phyloP scores from a whole-genome alignment of 2,888 invertebrate species.

The Drosophila crucigera region DNA sequence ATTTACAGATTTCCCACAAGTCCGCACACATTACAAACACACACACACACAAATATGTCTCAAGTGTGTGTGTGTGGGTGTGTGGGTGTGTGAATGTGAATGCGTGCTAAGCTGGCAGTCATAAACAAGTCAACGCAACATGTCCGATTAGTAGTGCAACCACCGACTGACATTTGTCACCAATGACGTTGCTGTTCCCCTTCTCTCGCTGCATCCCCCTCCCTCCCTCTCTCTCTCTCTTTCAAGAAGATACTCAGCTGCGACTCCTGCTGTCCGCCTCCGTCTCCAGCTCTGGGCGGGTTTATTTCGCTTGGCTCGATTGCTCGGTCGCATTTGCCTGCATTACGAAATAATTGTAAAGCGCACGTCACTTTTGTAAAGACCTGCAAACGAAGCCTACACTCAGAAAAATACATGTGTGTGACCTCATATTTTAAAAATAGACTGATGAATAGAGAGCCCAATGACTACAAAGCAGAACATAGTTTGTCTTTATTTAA shows the following conservation, averaged over 20 bases:
- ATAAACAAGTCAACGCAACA: slow-evolving; percentile 79
- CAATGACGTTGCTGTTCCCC: slow-evolving; percentile 52
- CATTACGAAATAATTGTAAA: slow-evolving; percentile 81
- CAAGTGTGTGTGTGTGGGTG: slow-evolving; percentile 10
- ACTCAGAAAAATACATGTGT: neutral
- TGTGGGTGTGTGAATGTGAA: slow-evolving; percentile 33
- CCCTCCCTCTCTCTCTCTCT: neutral
- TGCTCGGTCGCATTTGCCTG: slow-evolving; percentile 74
- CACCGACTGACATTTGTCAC: slow-evolving; percentile 78
- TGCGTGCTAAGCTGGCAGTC: slow-evolving; percentile 73
- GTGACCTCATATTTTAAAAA: neutral
- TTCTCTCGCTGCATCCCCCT: neutral
- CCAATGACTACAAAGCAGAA: neutral
- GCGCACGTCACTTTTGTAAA: slow-evolving; percentile 80
- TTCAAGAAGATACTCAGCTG: slow-evolving; percentile 38
- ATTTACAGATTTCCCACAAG: slow-evolving; percentile 80
- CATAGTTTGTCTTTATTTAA: neutral
- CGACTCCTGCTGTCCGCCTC: neutral
- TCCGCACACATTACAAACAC: slow-evolving; percentile 62
- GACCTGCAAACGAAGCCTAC: slow-evolving; percentile 63
- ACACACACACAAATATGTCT: slow-evolving; percentile 18
- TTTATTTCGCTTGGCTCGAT: slow-evolving; percentile 40
- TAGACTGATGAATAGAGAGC: neutral
- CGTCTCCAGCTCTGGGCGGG: neutral
- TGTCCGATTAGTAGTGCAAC: slow-evolving; percentile 79